phyloP scores from a whole-genome alignment of 2,888 invertebrate species.

The Phymatocera aterrima region DNA sequence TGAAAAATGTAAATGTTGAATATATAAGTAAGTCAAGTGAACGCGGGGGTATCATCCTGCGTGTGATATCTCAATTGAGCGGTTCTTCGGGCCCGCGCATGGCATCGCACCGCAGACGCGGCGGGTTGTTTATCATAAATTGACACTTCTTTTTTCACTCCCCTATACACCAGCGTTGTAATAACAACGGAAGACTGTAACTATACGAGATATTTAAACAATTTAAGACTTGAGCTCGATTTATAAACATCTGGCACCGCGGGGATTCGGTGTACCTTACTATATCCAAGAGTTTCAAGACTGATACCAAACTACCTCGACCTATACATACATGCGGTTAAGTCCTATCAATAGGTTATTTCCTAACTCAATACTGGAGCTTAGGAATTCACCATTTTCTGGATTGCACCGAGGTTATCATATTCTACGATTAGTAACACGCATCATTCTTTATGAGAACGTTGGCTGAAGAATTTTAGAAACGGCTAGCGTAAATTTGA shows the following conservation, averaged over 20 bases:
- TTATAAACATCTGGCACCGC: conserved; percentile 42
- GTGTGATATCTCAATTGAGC: conserved; percentile 28
- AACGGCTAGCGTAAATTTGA: too few relatives aligned
- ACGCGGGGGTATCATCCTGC: conserved; percentile 25
- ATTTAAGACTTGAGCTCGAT: conserved; percentile 36
- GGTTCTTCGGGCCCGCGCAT: neutral
- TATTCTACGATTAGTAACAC: too few relatives aligned
- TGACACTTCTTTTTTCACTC: conserved; percentile 35
- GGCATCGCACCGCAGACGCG: neutral
- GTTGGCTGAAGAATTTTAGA: too few relatives aligned
- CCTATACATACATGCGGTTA: neutral
- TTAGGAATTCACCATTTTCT: conserved; percentile 1
- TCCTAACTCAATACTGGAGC: neutral
- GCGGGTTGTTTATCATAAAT: conserved; percentile 38
- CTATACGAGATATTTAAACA: conserved; percentile 41
- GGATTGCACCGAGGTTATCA: too few relatives aligned
- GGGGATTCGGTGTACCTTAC: conserved; percentile 8
- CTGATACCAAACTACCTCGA: neutral
- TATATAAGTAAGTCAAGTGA: too few relatives aligned
- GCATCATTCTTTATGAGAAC: too few relatives aligned
- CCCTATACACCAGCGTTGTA: conserved; percentile 32
- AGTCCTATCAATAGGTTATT: conserved; percentile 14
- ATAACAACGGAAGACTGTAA: conserved; percentile 39
- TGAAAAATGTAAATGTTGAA: too few relatives aligned
- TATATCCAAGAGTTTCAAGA: neutral